These are phyloP conservation scores for Danio tinwini DNA, from an alignment of 2,797 vertebrate species.

Conservation along the genomic window DNA sequence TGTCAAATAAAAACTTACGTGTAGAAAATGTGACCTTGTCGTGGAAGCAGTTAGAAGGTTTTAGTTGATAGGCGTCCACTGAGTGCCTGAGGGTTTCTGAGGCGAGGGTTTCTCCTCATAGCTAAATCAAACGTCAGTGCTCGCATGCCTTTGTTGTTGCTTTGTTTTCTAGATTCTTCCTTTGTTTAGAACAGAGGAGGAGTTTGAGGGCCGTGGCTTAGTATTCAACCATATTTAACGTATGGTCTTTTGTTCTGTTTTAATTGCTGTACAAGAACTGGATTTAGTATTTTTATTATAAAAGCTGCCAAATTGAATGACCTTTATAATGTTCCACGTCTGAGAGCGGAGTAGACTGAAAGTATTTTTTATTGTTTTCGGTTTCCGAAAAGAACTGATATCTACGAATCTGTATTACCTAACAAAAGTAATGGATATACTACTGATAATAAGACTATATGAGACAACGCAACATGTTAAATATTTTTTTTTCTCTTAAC, in stretches of 20 bases:
- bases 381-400: not conserved
- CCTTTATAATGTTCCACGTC: slow-evolving; percentile 40
- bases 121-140: slow-evolving; percentile 56
- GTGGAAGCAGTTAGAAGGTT: slow-evolving; percentile 52
- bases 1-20: slow-evolving; percentile 53
- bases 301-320: slow-evolving; percentile 52
- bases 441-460: not conserved
- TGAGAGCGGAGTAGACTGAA: not conserved
- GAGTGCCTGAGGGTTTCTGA: slow-evolving; percentile 33
- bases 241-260: slow-evolving; percentile 31
- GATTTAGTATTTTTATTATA: slow-evolving; percentile 41
- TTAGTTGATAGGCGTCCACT: slow-evolving; percentile 49
- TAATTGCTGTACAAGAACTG: slow-evolving; percentile 45
- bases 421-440: not conserved
- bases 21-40: slow-evolving; percentile 62
- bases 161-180: slow-evolving; percentile 65
- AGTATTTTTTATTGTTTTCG: not conserved
- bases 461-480: not conserved
- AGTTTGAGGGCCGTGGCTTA: slow-evolving; percentile 53
- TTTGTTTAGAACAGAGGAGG: slow-evolving; percentile 62
- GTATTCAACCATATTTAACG: slow-evolving; percentile 53
- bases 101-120: slow-evolving; percentile 50
- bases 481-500: not conserved
- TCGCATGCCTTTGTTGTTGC: slow-evolving; percentile 66
- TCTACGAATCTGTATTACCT: not conserved